Conservation (phyloP, 2,113 vertebrate genomes). For the Lampris megalopsis region DNA sequence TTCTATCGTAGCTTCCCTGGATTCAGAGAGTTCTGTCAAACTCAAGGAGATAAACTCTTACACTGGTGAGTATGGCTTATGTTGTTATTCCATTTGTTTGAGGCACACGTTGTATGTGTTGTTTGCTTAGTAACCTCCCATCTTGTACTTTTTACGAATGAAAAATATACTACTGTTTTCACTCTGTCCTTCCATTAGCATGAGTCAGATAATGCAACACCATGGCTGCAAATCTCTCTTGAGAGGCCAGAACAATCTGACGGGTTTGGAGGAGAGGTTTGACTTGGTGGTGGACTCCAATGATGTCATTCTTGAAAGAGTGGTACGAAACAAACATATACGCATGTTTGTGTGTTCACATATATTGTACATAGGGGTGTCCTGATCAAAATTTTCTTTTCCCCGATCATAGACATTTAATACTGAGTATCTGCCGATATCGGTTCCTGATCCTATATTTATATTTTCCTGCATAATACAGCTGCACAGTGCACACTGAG, state of each 20-base stretch:
- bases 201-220: conserved; percentile 94
- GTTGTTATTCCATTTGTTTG: neutral
- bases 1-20: conserved; percentile 95
- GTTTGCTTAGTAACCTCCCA: neutral
- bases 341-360: too few relatives aligned
- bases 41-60: conserved; percentile 88
- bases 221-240: conserved; percentile 90
- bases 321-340: conserved; percentile 81
- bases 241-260: conserved; percentile 85
- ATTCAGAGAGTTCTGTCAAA: conserved; percentile 90
- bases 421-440: too few relatives aligned
- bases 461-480: too few relatives aligned
- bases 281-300: conserved; percentile 95
- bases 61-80: conserved; percentile 82
- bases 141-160: neutral
- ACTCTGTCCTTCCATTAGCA: conserved; percentile 78
- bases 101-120: neutral
- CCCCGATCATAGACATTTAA: too few relatives aligned
- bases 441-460: too few relatives aligned
- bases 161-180: neutral
- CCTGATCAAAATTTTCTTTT: too few relatives aligned
- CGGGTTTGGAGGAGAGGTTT: conserved; percentile 92
- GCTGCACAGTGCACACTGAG: too few relatives aligned
- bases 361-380: too few relatives aligned
- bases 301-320: conserved; percentile 93